Conservation (phyloP, 2,888 invertebrate genomes). For the Chymomyza fuscimana region DNA sequence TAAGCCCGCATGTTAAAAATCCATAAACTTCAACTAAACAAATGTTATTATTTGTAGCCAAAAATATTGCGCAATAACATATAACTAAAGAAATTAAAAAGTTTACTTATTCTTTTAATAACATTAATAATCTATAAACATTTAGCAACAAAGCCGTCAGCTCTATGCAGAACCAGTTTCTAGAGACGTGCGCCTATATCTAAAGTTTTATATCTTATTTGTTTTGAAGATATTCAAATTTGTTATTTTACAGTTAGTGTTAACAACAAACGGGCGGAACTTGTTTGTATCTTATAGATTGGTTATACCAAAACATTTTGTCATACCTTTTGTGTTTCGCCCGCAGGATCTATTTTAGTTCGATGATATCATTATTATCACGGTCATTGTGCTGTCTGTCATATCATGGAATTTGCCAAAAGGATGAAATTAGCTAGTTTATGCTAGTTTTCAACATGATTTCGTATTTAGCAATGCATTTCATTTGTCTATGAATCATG, state of each 20-base stretch:
- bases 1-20: background rate
- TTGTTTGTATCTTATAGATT: conserved; percentile 51
- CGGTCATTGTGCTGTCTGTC: background rate
- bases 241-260: conserved; percentile 40
- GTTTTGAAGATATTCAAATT: conserved; percentile 22
- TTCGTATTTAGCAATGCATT: background rate
- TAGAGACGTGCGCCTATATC: background rate
- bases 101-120: conserved; percentile 29
- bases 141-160: conserved; percentile 23
- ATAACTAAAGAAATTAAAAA: background rate
- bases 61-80: background rate
- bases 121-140: conserved; percentile 44
- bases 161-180: background rate
- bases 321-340: conserved; percentile 23
- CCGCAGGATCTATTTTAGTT: conserved; percentile 38
- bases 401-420: background rate
- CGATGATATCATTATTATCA: conserved; percentile 30
- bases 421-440: background rate
- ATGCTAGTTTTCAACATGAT: background rate
- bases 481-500: background rate
- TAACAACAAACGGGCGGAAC: conserved; percentile 5
- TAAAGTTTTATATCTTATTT: conserved; percentile 3
- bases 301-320: conserved; percentile 33
- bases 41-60: background rate
- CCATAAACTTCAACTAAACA: background rate